Evolutionary conservation across 2,888 invertebrate species (phyloP), one percentile per base, ranked within the genome.

Genomic region (Microctonus brassicae): DNA sequence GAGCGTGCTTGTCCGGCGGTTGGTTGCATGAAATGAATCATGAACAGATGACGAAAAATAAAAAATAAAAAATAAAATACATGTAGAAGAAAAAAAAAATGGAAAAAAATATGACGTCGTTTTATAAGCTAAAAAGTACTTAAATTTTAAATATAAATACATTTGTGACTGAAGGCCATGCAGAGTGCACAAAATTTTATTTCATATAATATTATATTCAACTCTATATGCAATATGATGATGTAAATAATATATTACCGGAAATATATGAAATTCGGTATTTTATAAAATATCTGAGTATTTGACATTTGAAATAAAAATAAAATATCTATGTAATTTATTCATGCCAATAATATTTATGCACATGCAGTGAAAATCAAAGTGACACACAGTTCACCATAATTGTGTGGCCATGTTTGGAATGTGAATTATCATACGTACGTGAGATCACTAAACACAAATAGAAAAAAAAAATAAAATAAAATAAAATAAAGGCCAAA

Each of bases 351-450:
- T 52, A 13, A 29, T n/a, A 13, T n/a, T 68, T 60, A 26, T 68
- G n/a, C n/a, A n/a, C 52, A 22, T 61, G 17, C 34, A 10, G n/a
- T 47, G 10, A 22, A 39, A 63, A 70, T 58, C 58, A 47, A 64
- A 63, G 58, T 24, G 57, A 36, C 62, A 39, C 39, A 34, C 36
- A 69, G 70, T 70, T 57, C 64, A 58, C 64, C 57, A 63, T 33
- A 60, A 36, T 34, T 36, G 34, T 33, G 20, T 52, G 62, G n/a
- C 55, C 62, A 69, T 70, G 33, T 70, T 63, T 70, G 24, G 33
- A 58, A 26, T 64, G 58, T 63, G 29, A 69, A 69, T 69, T 62
- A 62, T 69, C 69, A 39, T 69, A 47, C 36, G 36, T 17, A 42
- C 42, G 22, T 62, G 33, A 42, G 62, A 24, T 11, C 20, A 17